These are phyloP conservation scores for Fukomys damarensis DNA, from an alignment of 2,113 vertebrate genomes.

Conservation along the genomic window DNA sequence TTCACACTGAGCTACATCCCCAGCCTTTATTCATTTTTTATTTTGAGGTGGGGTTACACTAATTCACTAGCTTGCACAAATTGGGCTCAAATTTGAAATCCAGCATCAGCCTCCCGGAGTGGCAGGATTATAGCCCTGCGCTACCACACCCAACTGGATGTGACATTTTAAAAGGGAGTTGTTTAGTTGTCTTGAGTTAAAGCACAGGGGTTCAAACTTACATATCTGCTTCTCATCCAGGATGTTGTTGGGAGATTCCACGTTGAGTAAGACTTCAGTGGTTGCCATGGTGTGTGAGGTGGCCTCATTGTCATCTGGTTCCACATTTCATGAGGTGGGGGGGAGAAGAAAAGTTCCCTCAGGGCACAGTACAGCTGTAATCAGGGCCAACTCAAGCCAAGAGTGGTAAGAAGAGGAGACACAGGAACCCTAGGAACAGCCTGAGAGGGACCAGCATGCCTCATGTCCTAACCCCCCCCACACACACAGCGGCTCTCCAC, in stretches of 20 bases:
- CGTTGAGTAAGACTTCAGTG: constrained; percentile 90
- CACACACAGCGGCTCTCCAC: not conserved
- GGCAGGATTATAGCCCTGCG: not conserved
- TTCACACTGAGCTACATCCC: not conserved
- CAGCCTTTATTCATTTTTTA: not conserved
- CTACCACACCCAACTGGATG: not conserved
- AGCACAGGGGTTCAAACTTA: constrained; percentile 79
- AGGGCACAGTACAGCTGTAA: not conserved
- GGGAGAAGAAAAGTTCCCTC: constrained; percentile 15
- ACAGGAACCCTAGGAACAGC: not conserved
- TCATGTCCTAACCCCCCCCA: not conserved
- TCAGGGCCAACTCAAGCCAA: not conserved
- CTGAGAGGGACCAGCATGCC: not conserved
- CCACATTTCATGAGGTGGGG: constrained; percentile 42
- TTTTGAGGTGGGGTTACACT: not conserved
- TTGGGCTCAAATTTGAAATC: not conserved
- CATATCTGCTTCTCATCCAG: constrained; percentile 94
- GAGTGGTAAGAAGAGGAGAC: not conserved
- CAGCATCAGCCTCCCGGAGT: not conserved
- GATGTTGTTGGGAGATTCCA: constrained; percentile 92
- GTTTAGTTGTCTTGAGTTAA: not conserved
- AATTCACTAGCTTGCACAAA: not conserved
- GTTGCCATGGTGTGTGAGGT: constrained; percentile 89
- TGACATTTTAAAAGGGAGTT: not conserved
- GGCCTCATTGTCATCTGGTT: constrained; percentile 86